These are phyloP conservation scores for Macrosteles quadrilineatus DNA, from an alignment of 1,140 invertebrate species.

Conservation along the genomic window DNA sequence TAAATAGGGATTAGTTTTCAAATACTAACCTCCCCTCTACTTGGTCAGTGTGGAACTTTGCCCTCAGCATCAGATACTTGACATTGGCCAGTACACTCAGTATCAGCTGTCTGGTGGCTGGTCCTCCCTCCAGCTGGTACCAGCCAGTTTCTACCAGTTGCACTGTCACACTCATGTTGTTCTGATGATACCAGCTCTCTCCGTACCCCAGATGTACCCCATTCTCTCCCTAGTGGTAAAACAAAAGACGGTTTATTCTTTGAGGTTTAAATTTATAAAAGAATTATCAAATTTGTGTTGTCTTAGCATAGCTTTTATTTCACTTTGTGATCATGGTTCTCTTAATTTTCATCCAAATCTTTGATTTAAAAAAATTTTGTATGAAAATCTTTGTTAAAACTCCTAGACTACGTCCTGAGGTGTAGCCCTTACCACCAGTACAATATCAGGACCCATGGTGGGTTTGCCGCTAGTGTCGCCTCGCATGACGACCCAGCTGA, in stretches of 20 bases:
- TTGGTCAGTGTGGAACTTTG: slow-evolving; percentile 93
- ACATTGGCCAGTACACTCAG: slow-evolving; percentile 82
- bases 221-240: slow-evolving; percentile 65
- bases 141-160: slow-evolving; percentile 69
- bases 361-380: too few relatives aligned
- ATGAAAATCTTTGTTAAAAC: too few relatives aligned
- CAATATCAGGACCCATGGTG: slow-evolving; percentile 80
- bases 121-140: slow-evolving; percentile 68
- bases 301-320: slow-evolving; percentile 3
- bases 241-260: slow-evolving; percentile 28
- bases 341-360: too few relatives aligned
- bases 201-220: slow-evolving; percentile 71
- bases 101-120: slow-evolving; percentile 75
- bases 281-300: too few relatives aligned
- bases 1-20: too few relatives aligned
- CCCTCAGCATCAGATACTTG: slow-evolving; percentile 78
- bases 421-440: slow-evolving; percentile 71
- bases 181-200: slow-evolving; percentile 62
- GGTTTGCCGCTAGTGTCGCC: slow-evolving; percentile 86
- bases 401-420: too few relatives aligned
- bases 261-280: slow-evolving; percentile 17
- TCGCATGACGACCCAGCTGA: slow-evolving; percentile 83
- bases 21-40: slow-evolving; percentile 72
- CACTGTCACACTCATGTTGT: slow-evolving; percentile 60
- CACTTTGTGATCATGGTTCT: too few relatives aligned